These are phyloP conservation scores for Loris lydekkerianus DNA, from an alignment of 2,797 vertebrate genomes.

Conservation along the genomic window DNA sequence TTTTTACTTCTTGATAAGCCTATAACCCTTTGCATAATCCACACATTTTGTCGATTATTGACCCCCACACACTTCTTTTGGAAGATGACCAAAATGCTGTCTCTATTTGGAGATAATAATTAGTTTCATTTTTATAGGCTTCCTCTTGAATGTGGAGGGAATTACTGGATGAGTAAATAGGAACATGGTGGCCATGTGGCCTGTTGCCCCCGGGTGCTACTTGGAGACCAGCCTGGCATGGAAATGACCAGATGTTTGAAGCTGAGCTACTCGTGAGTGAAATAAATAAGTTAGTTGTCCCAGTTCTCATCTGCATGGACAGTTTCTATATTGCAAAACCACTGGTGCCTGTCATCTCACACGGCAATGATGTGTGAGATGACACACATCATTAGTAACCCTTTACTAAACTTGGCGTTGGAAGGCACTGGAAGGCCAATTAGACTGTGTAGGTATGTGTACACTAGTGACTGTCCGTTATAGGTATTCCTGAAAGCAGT, in stretches of 20 bases:
- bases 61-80: conserved; percentile 63
- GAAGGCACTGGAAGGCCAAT: conserved; percentile 50
- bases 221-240: conserved; percentile 83
- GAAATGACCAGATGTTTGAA: conserved; percentile 85
- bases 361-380: not conserved
- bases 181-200: conserved; percentile 74
- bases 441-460: not conserved
- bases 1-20: conserved; percentile 33
- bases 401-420: conserved; percentile 50
- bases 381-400: not conserved
- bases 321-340: conserved; percentile 63
- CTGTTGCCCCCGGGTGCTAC: conserved; percentile 74
- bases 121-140: conserved; percentile 65
- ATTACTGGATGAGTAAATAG: conserved; percentile 78
- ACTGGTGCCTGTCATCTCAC: conserved; percentile 32
- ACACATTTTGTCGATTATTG: conserved; percentile 29
- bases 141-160: conserved; percentile 75
- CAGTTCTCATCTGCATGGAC: conserved; percentile 60
- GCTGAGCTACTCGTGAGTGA: conserved; percentile 75
- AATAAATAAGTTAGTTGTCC: conserved; percentile 77
- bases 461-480: not conserved
- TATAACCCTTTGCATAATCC: conserved; percentile 35
- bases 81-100: conserved; percentile 62
- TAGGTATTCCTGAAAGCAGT: not conserved
- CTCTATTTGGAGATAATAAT: conserved; percentile 79